Conservation (phyloP, 2,888 invertebrate genomes). For the Hermaeophaga mercurialis region DNA sequence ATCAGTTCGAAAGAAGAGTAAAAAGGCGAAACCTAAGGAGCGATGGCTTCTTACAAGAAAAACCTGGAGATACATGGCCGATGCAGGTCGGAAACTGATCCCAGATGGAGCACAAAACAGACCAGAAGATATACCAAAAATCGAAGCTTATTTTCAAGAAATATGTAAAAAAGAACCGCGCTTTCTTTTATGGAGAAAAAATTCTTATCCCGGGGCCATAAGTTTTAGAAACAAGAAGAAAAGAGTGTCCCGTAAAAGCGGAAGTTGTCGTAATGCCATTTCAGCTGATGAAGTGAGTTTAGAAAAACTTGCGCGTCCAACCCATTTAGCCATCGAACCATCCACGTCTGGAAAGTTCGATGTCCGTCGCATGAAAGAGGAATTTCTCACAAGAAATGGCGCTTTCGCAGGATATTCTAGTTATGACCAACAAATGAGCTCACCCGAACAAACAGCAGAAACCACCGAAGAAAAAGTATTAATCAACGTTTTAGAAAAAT, state of each 20-base stretch:
- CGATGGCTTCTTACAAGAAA: conserved; percentile 87
- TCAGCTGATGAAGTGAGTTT: conserved; percentile 69
- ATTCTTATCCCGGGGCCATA: conserved; percentile 78
- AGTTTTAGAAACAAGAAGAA: conserved; percentile 62
- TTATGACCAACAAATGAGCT: conserved; percentile 27
- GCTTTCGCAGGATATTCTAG: conserved; percentile 39
- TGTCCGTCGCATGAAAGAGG: conserved; percentile 69
- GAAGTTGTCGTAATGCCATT: conserved; percentile 70
- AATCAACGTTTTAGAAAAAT: conserved; percentile 70
- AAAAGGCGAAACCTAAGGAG: conserved; percentile 66
- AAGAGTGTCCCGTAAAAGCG: conserved; percentile 64
- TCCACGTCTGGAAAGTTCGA: conserved; percentile 67
- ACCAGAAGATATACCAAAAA: conserved; percentile 76
- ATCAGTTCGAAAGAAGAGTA: conserved; percentile 61
- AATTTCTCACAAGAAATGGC: conserved; percentile 65
- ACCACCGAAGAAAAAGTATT: conserved; percentile 62
- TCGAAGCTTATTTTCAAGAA: conserved; percentile 84
- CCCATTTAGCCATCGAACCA: conserved; percentile 49
- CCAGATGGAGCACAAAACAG: conserved; percentile 80
- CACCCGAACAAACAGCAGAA: conserved; percentile 24
- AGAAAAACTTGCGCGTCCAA: conserved; percentile 56
- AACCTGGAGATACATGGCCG: conserved; percentile 93
- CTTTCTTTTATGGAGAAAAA: conserved; percentile 82
- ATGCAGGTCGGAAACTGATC: conserved; percentile 82
- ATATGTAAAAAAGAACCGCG: conserved; percentile 78